A percentile compares a stretch with the other conserved stretches of the same genome.
Conservation (phyloP, 2,797 vertebrate genomes). For the Anguilla megastoma region DNA sequence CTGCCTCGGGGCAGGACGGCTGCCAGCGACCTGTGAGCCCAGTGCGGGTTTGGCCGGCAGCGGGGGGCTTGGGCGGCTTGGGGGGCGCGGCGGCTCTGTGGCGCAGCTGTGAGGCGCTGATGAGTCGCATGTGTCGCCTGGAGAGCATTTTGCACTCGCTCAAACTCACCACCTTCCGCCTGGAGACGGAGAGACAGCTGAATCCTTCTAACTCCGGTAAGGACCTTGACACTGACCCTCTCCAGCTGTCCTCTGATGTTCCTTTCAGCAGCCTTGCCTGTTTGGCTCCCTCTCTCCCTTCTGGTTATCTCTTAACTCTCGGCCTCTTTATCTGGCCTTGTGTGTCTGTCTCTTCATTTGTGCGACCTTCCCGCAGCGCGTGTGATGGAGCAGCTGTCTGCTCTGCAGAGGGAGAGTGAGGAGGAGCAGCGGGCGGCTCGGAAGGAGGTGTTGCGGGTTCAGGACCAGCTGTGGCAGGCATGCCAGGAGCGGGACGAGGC, state of each 20-base stretch:
- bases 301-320: not conserved
- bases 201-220: constrained; percentile 65
- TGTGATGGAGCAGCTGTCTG: constrained; percentile 62
- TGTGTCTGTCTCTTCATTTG: not conserved
- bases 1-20: not conserved
- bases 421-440: constrained; percentile 63
- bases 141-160: constrained; percentile 72
- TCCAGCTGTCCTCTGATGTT: not conserved
- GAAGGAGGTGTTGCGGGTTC: constrained; percentile 62
- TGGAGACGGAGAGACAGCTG: constrained; percentile 67
- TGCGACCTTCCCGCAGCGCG: constrained; percentile 51
- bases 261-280: not conserved
- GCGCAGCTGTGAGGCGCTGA: constrained; percentile 64
- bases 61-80: not conserved
- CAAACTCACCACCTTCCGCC: constrained; percentile 62
- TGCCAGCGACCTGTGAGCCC: constrained; percentile 50
- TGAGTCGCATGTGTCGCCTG: constrained; percentile 59
- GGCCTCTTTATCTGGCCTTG: constrained; percentile 15
- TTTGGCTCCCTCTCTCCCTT: not conserved
- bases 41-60: constrained; percentile 43
- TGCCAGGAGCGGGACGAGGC: constrained; percentile 65
- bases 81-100: constrained; percentile 50
- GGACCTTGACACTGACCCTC: not conserved
- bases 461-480: constrained; percentile 55
- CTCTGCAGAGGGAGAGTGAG: constrained; percentile 64